Conservation (phyloP, 2,797 vertebrate species). For the Gymnothorax reevesii region DNA sequence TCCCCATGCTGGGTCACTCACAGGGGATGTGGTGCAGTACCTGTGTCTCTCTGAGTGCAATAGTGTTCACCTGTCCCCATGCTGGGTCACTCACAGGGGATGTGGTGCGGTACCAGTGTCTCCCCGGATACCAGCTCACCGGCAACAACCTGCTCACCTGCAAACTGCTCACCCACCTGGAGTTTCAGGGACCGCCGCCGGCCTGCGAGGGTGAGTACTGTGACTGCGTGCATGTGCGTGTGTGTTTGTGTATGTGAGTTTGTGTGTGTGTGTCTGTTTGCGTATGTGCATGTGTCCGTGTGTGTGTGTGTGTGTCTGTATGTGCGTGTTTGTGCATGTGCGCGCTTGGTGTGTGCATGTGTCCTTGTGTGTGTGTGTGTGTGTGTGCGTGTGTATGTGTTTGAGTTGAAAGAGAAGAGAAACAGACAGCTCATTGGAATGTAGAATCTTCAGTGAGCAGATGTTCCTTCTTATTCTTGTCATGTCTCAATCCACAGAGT, state of each 20-base stretch:
- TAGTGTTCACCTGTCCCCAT: background rate
- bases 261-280: background rate
- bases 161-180: conserved; percentile 71
- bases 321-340: no score
- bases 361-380: no score
- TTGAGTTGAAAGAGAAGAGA: background rate
- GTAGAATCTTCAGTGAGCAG: background rate
- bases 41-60: no score
- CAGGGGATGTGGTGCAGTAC: conserved; percentile 65
- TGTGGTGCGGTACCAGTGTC: conserved; percentile 73
- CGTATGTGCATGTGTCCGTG: no score
- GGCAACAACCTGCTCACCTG: conserved; percentile 78
- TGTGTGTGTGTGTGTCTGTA: no score
- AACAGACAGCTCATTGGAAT: background rate
- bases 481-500: background rate
- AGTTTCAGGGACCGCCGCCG: conserved; percentile 77
- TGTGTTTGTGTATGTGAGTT: background rate
- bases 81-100: conserved; percentile 63
- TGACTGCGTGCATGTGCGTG: background rate
- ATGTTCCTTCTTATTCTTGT: background rate
- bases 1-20: background rate
- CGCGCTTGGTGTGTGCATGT: no score
- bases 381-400: no score
- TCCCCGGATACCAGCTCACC: conserved; percentile 73
- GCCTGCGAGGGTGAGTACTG: conserved; percentile 71